A percentile compares a stretch with the other conserved stretches of the same genome.
These are phyloP conservation scores for Ricordea florida DNA, from an alignment of 92 coral and sea anemone species.

Conservation along the genomic window DNA sequence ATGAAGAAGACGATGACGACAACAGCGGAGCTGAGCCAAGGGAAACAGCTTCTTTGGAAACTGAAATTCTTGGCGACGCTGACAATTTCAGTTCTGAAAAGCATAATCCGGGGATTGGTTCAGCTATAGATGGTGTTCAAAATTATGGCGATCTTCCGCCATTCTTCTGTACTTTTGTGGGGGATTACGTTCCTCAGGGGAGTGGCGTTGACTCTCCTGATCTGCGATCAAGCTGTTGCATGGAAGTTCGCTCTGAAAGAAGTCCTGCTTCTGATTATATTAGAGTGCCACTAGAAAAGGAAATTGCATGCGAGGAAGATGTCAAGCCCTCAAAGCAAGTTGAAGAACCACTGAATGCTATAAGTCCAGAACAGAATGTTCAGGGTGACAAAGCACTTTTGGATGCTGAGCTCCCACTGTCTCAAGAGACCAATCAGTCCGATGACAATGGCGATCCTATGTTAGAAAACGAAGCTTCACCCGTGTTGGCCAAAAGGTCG, in stretches of 20 bases:
- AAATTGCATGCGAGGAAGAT: neutral
- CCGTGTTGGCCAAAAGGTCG: neutral
- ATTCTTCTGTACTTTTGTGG: slow-evolving; percentile 60
- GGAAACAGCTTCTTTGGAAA: slow-evolving; percentile 1
- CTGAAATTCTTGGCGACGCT: neutral
- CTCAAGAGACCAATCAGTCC: slow-evolving; percentile 10
- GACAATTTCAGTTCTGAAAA: slow-evolving; percentile 20
- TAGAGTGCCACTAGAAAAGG: neutral
- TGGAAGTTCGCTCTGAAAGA: slow-evolving; percentile 15
- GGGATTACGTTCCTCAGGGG: slow-evolving; percentile 59
- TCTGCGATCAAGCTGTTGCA: neutral
- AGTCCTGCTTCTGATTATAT: slow-evolving; percentile 17
- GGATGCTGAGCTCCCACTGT: slow-evolving; percentile 22
- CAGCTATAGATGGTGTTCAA: slow-evolving; percentile 27
- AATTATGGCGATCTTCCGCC: slow-evolving; percentile 48
- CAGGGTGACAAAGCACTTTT: slow-evolving; percentile 17
- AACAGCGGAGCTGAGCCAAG: slow-evolving; percentile 3
- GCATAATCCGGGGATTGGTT: slow-evolving; percentile 31
- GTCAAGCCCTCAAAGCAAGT: neutral
- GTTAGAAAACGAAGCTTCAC: neutral
- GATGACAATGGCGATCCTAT: neutral
- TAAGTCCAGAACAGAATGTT: neutral
- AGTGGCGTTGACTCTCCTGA: slow-evolving; percentile 43
- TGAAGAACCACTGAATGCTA: neutral
- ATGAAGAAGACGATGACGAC: neutral